Evolutionary conservation across 2,888 invertebrate genomes (phyloP).

Genomic region (Sarcophaga caerulescens): DNA sequence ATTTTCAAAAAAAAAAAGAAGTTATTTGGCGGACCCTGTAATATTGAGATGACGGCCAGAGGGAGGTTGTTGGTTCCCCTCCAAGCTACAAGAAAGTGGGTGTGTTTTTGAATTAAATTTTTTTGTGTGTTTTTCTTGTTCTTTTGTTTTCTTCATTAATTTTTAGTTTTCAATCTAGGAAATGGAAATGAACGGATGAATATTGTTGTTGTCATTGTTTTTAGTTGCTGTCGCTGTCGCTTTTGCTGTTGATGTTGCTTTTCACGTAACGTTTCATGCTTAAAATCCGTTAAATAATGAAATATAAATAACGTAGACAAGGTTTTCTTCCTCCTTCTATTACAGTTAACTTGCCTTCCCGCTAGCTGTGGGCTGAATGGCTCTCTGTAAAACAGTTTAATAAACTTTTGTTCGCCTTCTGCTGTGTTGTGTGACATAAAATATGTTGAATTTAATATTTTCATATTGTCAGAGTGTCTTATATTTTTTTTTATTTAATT

Average conservation of each 20-base stretch:
- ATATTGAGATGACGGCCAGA: no score
- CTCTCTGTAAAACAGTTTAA: not conserved
- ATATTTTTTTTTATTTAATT: no score
- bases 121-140: not conserved
- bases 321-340: not conserved
- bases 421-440: not conserved
- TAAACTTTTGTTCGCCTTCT: not conserved
- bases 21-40: no score
- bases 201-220: conserved; percentile 15
- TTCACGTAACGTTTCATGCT: conserved; percentile 48
- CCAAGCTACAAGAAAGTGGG: conserved; percentile 7
- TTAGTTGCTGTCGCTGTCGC: not conserved
- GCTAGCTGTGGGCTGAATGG: not conserved
- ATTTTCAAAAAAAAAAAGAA: no score
- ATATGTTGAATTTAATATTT: not conserved
- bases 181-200: not conserved
- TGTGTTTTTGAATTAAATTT: conserved; percentile 7
- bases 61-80: not conserved
- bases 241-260: not conserved
- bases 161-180: conserved; percentile 5
- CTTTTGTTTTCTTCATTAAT: not conserved
- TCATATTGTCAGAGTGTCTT: not conserved
- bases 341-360: not conserved
- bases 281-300: conserved; percentile 28
- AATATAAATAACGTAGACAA: not conserved